Evolutionary conservation across 2,797 vertebrate species (phyloP).

Genomic region (Peromyscus aztecus): DNA sequence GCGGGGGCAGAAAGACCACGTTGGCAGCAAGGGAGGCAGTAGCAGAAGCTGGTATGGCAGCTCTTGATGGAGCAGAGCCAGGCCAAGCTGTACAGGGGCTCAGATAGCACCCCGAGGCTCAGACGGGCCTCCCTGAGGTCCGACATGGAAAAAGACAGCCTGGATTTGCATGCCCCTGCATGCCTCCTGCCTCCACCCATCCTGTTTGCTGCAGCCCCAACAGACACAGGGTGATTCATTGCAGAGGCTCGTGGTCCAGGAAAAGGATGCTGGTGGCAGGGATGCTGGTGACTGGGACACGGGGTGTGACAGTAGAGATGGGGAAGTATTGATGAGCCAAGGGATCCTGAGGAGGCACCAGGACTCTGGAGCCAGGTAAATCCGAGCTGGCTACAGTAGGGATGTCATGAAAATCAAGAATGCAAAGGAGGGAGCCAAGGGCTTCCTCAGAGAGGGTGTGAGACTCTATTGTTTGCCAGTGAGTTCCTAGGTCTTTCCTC

Average conservation of each 20-base stretch:
- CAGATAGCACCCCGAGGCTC: not conserved
- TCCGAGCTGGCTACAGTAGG: not conserved
- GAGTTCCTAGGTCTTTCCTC: constrained; percentile 73
- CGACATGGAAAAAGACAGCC: not conserved
- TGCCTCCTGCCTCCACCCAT: not conserved
- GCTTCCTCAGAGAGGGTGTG: not conserved
- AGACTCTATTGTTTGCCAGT: constrained; percentile 34
- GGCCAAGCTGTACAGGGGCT: not conserved
- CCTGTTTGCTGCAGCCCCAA: not conserved
- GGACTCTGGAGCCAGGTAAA: not conserved
- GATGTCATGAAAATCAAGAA: not conserved
- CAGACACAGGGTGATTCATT: not conserved
- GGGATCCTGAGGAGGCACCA: not conserved
- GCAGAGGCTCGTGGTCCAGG: not conserved
- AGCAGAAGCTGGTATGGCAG: not conserved
- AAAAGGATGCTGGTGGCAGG: not conserved
- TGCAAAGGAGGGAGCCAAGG: constrained; percentile 13
- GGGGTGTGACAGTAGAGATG: not conserved
- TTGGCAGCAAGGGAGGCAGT: not conserved
- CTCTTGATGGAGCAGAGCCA: not conserved
- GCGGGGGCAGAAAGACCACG: not conserved
- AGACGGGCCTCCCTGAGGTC: not conserved
- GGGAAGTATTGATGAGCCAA: not conserved
- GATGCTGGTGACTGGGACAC: not conserved
- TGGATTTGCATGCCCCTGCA: not conserved